Conservation (phyloP, 2,888 invertebrate species). For the Macaria notata region DNA sequence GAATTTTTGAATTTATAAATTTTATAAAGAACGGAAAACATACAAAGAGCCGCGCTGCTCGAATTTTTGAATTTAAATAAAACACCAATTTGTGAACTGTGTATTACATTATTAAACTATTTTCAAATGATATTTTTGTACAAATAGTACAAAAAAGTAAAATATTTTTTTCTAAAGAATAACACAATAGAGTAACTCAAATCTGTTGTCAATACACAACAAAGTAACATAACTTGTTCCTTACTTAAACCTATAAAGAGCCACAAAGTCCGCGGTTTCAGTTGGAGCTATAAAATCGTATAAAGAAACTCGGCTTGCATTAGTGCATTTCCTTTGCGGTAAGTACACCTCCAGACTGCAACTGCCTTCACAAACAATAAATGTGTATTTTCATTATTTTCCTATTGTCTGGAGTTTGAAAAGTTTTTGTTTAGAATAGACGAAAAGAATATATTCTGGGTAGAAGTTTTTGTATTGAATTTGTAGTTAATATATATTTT, state of each 20-base stretch:
- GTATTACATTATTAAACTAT: too few relatives aligned
- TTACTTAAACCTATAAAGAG: background rate
- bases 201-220: too few relatives aligned
- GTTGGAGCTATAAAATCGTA: conserved; percentile 9
- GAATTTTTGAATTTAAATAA: too few relatives aligned
- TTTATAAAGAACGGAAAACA: too few relatives aligned
- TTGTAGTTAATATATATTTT: background rate
- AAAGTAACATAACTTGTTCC: conserved; percentile 2
- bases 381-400: conserved; percentile 14
- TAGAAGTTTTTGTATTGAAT: background rate
- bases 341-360: conserved; percentile 7
- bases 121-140: too few relatives aligned
- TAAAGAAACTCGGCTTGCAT: conserved; percentile 14
- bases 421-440: conserved; percentile 4
- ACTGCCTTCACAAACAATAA: conserved; percentile 24
- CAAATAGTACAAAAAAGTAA: too few relatives aligned
- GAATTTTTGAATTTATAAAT: too few relatives aligned
- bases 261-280: conserved; percentile 3
- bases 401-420: too few relatives aligned
- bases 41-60: too few relatives aligned
- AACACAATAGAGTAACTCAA: too few relatives aligned
- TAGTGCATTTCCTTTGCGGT: conserved; percentile 26
- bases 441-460: background rate
- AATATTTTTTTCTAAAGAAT: too few relatives aligned
- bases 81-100: too few relatives aligned